Base-by-base conservation (phyloP, 2,797 vertebrate genomes). In the Xenopus petersii region DNA sequence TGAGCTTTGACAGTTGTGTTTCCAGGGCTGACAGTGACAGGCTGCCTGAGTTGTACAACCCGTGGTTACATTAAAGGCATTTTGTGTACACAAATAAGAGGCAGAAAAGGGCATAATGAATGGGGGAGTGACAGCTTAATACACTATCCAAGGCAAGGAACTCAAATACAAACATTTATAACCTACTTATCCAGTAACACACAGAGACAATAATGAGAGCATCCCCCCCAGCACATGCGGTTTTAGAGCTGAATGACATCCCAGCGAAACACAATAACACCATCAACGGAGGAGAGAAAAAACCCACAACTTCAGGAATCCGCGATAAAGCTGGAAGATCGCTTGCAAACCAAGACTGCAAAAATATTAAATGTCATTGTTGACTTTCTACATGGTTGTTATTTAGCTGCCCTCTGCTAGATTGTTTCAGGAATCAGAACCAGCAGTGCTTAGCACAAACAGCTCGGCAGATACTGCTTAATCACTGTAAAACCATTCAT, bases 91-190 rank as follows among this genome's bases (percentile, higher is more conserved):
- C 55, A 47, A 36, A 16, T 16, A 56, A 51, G 16, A 11, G 15
- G 55, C 48, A 24, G 55, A 17, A 51, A 63, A 77, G 64, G 62
- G 58, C 64, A 67, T 67, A 72, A 54, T 67, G 47, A 56, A 36
- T 4, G 15, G 5, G 49, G 11, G 26, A 17, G 4, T 77, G 75
- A 77, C 75, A 77, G 64, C 64, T 72, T 77, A 72, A 77, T 77
- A 56, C 56, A 71, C 61, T 48, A 67, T 61, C 56, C 62, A 17
- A 15, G 21, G 46, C 26, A 26, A 16, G 70, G 24, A 67, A 42
- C 24, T 54, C 67, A 72, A 72, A 16, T 58, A 63, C 33, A 67
- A 72, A 55, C 70, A 67, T 72, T 67, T 72, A 62, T 72, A 72
- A 72, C 26, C 70, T 63, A 67, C 75, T 76, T 42, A 76, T 76